phyloP scores from a whole-genome alignment of 1,140 invertebrate genomes.

The Aphelinus certus region DNA sequence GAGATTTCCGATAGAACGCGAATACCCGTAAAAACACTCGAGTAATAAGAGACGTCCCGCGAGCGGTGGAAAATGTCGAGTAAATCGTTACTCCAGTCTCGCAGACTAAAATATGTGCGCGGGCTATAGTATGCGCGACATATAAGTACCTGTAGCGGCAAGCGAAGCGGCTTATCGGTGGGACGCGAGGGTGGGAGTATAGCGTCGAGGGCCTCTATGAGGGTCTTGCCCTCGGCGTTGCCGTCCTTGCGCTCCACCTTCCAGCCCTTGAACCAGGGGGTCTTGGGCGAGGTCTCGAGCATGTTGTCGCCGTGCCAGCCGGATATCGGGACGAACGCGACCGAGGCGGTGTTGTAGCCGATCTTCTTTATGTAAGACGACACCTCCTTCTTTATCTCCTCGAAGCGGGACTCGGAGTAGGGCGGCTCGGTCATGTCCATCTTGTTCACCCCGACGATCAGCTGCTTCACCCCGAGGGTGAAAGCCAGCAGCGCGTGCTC shows the following conservation, averaged over 20 bases:
- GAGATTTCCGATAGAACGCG: background rate
- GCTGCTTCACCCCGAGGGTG: constrained; percentile 97
- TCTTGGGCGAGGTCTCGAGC: constrained; percentile 91
- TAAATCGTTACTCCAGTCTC: too few species aligned
- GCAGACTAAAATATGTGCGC: too few species aligned
- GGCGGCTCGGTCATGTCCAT: constrained; percentile 99
- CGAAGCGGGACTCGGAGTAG: constrained; percentile 90
- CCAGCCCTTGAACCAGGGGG: constrained; percentile 98
- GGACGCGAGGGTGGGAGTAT: constrained; percentile 93
- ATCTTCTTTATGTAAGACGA: constrained; percentile 95
- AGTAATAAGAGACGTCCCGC: background rate
- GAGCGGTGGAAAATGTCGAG: background rate
- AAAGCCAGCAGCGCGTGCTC: constrained; percentile 97
- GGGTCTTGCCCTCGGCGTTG: constrained; percentile 86
- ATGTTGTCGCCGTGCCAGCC: constrained; percentile 99
- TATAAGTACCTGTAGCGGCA: constrained; percentile 80
- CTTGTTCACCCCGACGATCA: constrained; percentile 99
- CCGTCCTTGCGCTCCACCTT: constrained; percentile 91
- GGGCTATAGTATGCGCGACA: background rate
- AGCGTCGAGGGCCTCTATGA: constrained; percentile 94
- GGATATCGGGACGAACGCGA: constrained; percentile 98
- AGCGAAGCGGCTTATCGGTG: constrained; percentile 93
- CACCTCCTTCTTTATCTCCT: constrained; percentile 98
- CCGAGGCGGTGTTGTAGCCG: constrained; percentile 95
- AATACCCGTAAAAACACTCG: background rate